Base-by-base conservation (phyloP, 2,113 vertebrate genomes). In the Elachura formosa region DNA sequence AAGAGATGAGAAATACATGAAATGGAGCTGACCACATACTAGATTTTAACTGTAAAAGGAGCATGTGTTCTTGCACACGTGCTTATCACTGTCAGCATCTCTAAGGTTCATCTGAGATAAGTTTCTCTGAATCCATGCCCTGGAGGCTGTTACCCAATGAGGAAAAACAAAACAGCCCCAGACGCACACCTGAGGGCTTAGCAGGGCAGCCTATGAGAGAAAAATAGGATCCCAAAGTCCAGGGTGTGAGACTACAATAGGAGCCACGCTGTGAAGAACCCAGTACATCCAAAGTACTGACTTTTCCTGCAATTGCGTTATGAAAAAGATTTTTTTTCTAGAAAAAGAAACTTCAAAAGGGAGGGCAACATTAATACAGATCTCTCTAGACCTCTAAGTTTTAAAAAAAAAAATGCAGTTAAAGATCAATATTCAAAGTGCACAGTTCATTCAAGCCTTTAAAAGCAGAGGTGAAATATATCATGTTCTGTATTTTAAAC, bases 401-500 rank as follows among this genome's bases (percentile, higher is more conserved):
- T 93, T 93, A 77, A 5, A 87, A 91, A 87, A 84, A 67, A 64
- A 67, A 24, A 77, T 9, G 64, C 38, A 89, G 72, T 20, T 89
- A 66, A 87, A 93, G 52, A 79, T 52, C 71, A 89, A 63, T 63
- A 84, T 67, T 92, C 69, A 68, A 28, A 78, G 23, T 29, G 14
- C 78, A 46, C 48, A 59, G 48, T 46, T 90, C 62, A 72, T 72
- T 86, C 55, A 87, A 62, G 52, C 48, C 58, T 93, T 94, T 87
- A 76, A 87, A 92, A 82, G 66, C 52, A 95, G 84, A 84, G n/a
- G 52, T 75, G 77, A 91, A 89, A 84, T 63, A 74, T 6, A 90
- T 61, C 6, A 81, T 11, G 15, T 59, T 94, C 81, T 87, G 38
- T 76, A 87, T 79, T 81, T 76, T 76, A 95, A 96, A 78, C 6